Evolutionary conservation across 2,888 invertebrate species (phyloP), one percentile per base, ranked within the genome.

Genomic region (Nineta flava): DNA sequence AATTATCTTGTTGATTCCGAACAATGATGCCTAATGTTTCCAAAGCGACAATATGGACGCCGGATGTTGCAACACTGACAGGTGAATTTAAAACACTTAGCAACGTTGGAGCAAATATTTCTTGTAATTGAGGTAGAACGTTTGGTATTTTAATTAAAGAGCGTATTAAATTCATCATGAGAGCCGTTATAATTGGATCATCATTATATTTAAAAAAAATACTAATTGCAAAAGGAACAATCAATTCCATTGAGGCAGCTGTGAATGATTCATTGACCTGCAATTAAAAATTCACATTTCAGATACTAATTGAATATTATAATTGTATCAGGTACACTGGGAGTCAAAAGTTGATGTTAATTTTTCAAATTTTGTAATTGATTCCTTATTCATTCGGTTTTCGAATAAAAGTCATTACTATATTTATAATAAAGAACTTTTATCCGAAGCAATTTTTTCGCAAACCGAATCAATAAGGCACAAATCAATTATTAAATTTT

Each of bases 231-330:
- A 79, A 59, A 2, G 77, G 74, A 34, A 73, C 71, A 42, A 78
- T 68, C 61, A 74, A 75, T 46, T 60, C 65, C 57, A 76, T 76
- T 49, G 70, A 64, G n/a, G 70, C 65, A 10, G 73, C 72, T n/a
- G 77, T 76, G 55, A 77, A 75, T 35, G 64, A 62, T 54, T 71
- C 65, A 58, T 79, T 76, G 41, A 77, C 60, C 71, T 74, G 60
- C 34, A 58, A 60, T 45, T 6, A 3, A 26, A 26, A 26, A 3
- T 35, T 49, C 50, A 51, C 26, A 10, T n/a, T n/a, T n/a, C n/a
- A n/a, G n/a, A n/a, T n/a, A n/a, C n/a, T n/a, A n/a, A n/a, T n/a
- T n/a, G n/a, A n/a, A n/a, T n/a, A n/a, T n/a, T n/a, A n/a, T n/a
- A n/a, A n/a, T n/a, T n/a, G n/a, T n/a, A n/a, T n/a, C n/a, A n/a